Evolutionary conservation across 2,797 vertebrate species (phyloP).

Genomic region (Limosa lapponica): DNA sequence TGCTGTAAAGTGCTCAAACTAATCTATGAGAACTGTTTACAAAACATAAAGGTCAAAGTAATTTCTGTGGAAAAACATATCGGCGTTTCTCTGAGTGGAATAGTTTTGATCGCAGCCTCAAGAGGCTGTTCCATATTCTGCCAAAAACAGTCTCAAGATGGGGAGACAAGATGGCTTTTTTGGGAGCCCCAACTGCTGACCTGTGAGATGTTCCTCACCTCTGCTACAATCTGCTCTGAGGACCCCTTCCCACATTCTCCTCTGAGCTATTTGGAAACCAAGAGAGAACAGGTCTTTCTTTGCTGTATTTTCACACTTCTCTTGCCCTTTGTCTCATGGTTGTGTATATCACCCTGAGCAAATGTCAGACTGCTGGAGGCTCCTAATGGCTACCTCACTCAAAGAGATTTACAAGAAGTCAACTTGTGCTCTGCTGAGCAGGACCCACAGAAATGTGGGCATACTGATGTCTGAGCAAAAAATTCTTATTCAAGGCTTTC

Average conservation of each 20-base stretch:
- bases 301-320: background rate
- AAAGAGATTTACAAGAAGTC: background rate
- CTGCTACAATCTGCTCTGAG: accelerated
- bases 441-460: background rate
- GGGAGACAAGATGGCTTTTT: accelerated
- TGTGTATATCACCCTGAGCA: background rate
- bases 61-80: background rate
- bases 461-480: background rate
- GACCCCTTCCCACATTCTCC: background rate
- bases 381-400: slow-evolving; percentile 5
- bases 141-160: accelerated
- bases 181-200: background rate
- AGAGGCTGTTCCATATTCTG: background rate
- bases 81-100: background rate
- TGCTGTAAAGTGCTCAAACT: background rate
- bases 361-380: background rate
- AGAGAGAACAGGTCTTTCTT: background rate
- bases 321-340: background rate
- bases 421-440: background rate
- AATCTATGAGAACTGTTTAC: background rate
- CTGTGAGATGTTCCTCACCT: background rate
- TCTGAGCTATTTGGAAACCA: background rate
- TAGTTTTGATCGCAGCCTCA: background rate
- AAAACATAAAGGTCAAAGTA: background rate
- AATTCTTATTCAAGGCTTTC: slow-evolving; percentile 21